Evolutionary conservation across 2,888 invertebrate genomes (phyloP), one percentile per base, ranked within the genome.

Genomic region (Andrena bucephala): DNA sequence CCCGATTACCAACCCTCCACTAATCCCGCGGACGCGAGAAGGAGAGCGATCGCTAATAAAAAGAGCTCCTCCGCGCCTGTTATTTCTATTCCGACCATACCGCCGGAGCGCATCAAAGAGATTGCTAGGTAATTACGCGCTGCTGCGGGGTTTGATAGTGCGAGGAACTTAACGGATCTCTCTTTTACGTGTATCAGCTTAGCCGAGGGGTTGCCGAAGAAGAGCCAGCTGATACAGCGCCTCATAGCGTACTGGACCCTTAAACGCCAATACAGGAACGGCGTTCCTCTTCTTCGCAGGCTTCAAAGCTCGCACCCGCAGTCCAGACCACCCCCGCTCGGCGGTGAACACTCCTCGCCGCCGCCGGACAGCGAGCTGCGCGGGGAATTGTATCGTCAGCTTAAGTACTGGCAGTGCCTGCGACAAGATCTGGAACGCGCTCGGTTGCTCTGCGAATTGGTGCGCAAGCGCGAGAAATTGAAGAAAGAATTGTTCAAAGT

Each of bases 171-270:
- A 59, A 69, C 57, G 31, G 7, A 10, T 72, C 8, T 71, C 20
- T 71, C 16, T 48, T 24, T 77, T 31, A 42, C 68, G 20, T 79
- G 29, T 33, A 77, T 81, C 77, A 93, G 93, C 78, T 87, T 94
- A 60, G 94, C 93, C 2, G 94, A 94, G 67, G 94, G 94, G 31
- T 75, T 96, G 79, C 96, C 97, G 29, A 97, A 97, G 90, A 96
- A 97, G 84, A 97, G 97, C 31, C 97, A 97, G 88, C 97, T 99
- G 90, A 96, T 99, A 90, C 97, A 97, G 92, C 95, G 98, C 2
- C 95, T 99, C 16, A 96, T 99, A 74, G 98, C 98, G 0, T 99
- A 99, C 93, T 99, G 99, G 99, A 99, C 98, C 3, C 94, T 99
- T 60, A 99, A 99, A 94, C 95, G 99, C 1, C 98, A 99, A 92